Evolutionary conservation across 2,888 invertebrate species (phyloP).

Genomic region (Stratiomys singularior): DNA sequence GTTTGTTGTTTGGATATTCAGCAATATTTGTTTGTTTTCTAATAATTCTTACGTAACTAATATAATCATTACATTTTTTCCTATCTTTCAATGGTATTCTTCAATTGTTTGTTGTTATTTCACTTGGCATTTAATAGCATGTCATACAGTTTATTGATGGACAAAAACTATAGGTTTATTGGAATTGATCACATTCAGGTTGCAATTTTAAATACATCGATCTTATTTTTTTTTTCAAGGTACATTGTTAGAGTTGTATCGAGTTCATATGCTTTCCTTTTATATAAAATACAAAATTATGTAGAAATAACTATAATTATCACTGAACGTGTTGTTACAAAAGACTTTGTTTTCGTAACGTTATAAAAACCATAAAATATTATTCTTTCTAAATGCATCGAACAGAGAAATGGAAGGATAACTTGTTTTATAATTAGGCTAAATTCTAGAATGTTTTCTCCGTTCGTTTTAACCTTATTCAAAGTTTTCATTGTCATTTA

Average conservation of each 20-base stretch:
- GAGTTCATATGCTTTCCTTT: not conserved
- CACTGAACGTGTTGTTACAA: not conserved
- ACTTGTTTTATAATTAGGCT: not conserved
- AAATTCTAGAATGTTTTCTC: not conserved
- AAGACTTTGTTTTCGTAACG: not conserved
- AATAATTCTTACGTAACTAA: slow-evolving; percentile 12
- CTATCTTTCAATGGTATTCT: not conserved
- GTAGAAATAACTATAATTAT: slow-evolving; percentile 1
- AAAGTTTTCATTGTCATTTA: too few relatives aligned
- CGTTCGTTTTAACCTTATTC: too few relatives aligned
- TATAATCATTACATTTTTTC: not conserved
- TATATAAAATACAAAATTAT: not conserved
- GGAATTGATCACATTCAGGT: not conserved
- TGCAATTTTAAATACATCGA: not conserved
- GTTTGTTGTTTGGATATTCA: not conserved
- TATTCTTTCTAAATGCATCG: not conserved
- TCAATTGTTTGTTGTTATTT: not conserved
- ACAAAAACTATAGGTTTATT: slow-evolving; percentile 1
- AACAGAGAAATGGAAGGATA: slow-evolving; percentile 7
- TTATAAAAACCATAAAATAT: not conserved
- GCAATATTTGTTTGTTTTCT: slow-evolving; percentile 13
- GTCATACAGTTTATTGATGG: slow-evolving; percentile 4
- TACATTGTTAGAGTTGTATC: not conserved
- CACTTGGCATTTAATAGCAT: not conserved
- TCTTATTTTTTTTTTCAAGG: not conserved